Evolutionary conservation across 2,113 vertebrate species (phyloP).

Genomic region (Aspiorhynchus laticeps): DNA sequence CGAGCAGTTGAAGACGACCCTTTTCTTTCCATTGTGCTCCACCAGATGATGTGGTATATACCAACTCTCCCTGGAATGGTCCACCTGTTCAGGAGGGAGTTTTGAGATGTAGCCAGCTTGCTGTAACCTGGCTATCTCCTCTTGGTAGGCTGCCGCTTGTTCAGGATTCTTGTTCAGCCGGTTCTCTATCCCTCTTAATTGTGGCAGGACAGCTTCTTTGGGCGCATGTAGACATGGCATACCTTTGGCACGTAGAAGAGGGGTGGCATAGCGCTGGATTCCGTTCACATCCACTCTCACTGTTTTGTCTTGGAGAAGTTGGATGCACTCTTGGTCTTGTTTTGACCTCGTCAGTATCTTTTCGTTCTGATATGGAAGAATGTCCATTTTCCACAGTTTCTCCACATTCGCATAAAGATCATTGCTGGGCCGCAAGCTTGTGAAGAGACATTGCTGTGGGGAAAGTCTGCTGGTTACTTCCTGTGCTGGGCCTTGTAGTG

Average conservation of each 20-base stretch:
- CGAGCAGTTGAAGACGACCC: too few relatives aligned
- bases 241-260: not conserved
- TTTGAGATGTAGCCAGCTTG: too few relatives aligned
- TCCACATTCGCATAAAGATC: not conserved
- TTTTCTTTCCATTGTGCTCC: too few relatives aligned
- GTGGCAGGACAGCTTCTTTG: too few relatives aligned
- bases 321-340: not conserved
- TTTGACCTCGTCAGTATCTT: not conserved
- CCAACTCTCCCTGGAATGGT: too few relatives aligned
- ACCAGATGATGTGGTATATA: too few relatives aligned
- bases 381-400: slow-evolving; percentile 29
- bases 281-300: too few relatives aligned
- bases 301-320: not conserved
- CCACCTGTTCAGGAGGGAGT: too few relatives aligned
- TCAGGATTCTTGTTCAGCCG: too few relatives aligned
- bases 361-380: not conserved
- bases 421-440: not conserved
- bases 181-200: too few relatives aligned
- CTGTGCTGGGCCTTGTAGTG: not conserved
- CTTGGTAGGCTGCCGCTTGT: too few relatives aligned
- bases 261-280: not conserved
- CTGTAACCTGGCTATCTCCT: too few relatives aligned
- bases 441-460: not conserved
- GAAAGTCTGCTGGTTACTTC: not conserved
- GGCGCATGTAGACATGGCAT: not conserved